These are phyloP conservation scores for human (Homo sapiens) DNA, from an alignment of 2,113 vertebrate species.

Conservation along the genomic window GRCh38 chr14:80525501-80526000, in stretches of 20 bases:
- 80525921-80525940: constrained; percentile 31
- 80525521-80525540: background rate
- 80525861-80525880: constrained; percentile 3
- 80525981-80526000: background rate
- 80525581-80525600: background rate
- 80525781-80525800: background rate
- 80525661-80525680: background rate
- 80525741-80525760: background rate
- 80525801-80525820: background rate
- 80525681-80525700: background rate
- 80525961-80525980: constrained; percentile 49
- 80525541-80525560: background rate
- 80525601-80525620: background rate
- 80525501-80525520: background rate
- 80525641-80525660: background rate
- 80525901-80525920: constrained; percentile 21
- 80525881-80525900: constrained; percentile 50
- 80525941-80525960: constrained; percentile 43
- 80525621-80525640: background rate
- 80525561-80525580: background rate
- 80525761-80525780: background rate
- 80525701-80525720: background rate
- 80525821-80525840: background rate
- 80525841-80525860: background rate
- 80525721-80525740: background rate